phyloP scores from a whole-genome alignment of 2,888 invertebrate genomes.

The Resseliella maxima region DNA sequence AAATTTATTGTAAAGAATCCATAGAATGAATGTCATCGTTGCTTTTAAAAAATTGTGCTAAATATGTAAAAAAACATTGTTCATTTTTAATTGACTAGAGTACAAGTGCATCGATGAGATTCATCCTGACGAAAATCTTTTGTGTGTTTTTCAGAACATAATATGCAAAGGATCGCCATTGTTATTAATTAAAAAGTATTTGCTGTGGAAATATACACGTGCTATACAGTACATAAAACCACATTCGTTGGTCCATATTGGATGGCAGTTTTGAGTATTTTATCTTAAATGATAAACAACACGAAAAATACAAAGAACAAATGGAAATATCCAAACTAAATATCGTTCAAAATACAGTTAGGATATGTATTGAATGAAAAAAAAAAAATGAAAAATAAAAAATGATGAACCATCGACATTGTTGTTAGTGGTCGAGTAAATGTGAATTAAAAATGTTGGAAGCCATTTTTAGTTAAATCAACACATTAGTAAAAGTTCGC shows the following conservation, averaged over 20 bases:
- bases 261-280: not conserved
- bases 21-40: too few species aligned
- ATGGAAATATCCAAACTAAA: not conserved
- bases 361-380: not conserved
- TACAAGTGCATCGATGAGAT: not conserved
- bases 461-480: not conserved
- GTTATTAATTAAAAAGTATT: not conserved
- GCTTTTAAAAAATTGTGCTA: too few species aligned
- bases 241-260: slow-evolving; percentile 18
- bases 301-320: slow-evolving; percentile 19
- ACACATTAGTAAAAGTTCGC: not conserved
- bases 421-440: not conserved
- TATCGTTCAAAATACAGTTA: not conserved
- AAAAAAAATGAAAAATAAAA: not conserved
- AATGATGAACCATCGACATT: too few species aligned
- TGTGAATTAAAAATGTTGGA: not conserved
- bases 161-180: not conserved
- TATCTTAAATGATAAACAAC: not conserved
- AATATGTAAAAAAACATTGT: too few species aligned
- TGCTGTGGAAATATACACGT: slow-evolving; percentile 22
- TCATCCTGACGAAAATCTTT: too few species aligned
- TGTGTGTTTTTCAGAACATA: too few species aligned
- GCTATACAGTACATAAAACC: slow-evolving; percentile 29
- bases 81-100: too few species aligned
- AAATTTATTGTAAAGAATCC: too few species aligned